Base-by-base conservation (phyloP, 2,113 vertebrate species). In the Cygnus buccinator region DNA sequence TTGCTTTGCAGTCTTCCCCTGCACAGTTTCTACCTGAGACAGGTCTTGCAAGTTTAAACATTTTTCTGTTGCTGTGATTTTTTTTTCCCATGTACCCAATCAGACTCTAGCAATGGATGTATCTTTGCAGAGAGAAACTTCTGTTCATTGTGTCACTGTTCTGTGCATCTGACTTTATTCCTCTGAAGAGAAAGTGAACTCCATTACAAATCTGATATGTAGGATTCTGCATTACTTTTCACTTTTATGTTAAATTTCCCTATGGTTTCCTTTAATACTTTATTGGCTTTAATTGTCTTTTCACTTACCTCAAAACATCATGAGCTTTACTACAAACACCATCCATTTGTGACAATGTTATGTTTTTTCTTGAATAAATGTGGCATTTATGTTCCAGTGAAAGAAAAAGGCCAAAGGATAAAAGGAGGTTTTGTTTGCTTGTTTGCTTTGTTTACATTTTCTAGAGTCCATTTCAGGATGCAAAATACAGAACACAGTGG, bases 241-340 rank as follows among this genome's bases (percentile, higher is more conserved):
- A 91, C 35, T 91, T 89, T 66, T 62, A 68, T 87, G 19, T 72
- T 70, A 87, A 72, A 95, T 91, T 90, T 96, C 58, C 73, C 23
- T 8, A 13, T 57, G 21, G 6, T 84, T 97, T 95, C 41, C 25
- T 93, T 93, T 81, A 65, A 59, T 74, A 41, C 20, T 90, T 91
- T 91, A 65, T 39, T 84, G 1, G 16, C 33, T 84, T 85, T 91
- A 62, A 90, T 80, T 65, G 37, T 61, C 41, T 68, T 93, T 48
- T 84, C 41, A 21, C 58, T 92, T 62, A 81, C 12, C 33, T 75
- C 74, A 67, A 78, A 82, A 57, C 65, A 72, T 50, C 55, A 62
- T 31, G 12, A 93, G 17, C 72, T 92, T 94, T 92, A 93, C 10
- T 16, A 29, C 28, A 93, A 50, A 87, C 13, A 48, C 5, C 74